These are phyloP conservation scores for Melolontha melolontha DNA, from an alignment of 2,888 invertebrate genomes.

Conservation along the genomic window DNA sequence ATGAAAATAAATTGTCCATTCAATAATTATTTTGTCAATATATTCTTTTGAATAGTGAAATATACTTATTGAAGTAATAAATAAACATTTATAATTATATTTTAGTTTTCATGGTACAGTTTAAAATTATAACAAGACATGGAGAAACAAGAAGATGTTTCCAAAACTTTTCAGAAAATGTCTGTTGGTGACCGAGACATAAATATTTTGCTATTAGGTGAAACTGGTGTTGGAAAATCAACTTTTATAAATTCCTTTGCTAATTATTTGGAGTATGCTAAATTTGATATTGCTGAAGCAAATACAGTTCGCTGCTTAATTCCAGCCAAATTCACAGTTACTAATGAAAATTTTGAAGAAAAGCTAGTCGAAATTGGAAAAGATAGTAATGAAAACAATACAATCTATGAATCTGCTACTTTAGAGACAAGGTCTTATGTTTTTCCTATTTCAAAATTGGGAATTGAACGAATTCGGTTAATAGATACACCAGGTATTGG, in stretches of 20 bases:
- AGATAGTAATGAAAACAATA: slow-evolving; percentile 49
- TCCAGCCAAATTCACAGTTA: slow-evolving; percentile 54
- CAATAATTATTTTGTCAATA: too few relatives aligned
- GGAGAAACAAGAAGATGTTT: slow-evolving; percentile 21
- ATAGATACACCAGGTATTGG: slow-evolving; percentile 61
- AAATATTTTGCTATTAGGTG: slow-evolving; percentile 60
- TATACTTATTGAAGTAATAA: too few relatives aligned
- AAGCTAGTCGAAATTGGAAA: slow-evolving; percentile 50
- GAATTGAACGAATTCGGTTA: slow-evolving; percentile 53
- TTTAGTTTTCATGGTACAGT: neutral
- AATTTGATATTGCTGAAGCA: slow-evolving; percentile 49
- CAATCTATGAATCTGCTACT: slow-evolving; percentile 48
- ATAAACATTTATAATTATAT: too few relatives aligned
- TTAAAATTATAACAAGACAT: neutral
- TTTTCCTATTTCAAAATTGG: slow-evolving; percentile 45
- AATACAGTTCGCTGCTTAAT: slow-evolving; percentile 54
- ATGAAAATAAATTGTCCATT: too few relatives aligned
- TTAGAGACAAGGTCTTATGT: slow-evolving; percentile 75
- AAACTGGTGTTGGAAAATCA: slow-evolving; percentile 61
- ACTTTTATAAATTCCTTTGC: slow-evolving; percentile 61
- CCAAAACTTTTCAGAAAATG: slow-evolving; percentile 34
- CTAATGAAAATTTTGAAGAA: slow-evolving; percentile 52
- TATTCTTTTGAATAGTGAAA: too few relatives aligned
- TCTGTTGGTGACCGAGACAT: slow-evolving; percentile 49
- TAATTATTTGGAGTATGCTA: slow-evolving; percentile 56